These are phyloP conservation scores for Phymanthus crucifer DNA, from an alignment of 92 coral and sea anemone genomes.

Conservation along the genomic window DNA sequence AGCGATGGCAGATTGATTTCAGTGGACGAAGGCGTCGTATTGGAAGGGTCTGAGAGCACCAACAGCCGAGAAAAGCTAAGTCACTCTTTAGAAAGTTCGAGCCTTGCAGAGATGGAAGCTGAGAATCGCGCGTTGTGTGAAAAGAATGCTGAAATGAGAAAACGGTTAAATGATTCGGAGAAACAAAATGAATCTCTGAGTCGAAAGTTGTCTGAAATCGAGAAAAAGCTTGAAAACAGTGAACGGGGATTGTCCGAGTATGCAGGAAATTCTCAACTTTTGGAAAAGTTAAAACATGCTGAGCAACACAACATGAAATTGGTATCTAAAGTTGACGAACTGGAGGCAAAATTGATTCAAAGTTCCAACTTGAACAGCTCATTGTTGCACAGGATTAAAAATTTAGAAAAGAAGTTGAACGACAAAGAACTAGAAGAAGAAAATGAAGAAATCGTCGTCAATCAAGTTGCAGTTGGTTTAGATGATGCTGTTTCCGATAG, in stretches of 20 bases:
- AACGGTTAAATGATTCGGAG: slow-evolving; percentile 63
- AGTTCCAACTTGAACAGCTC: slow-evolving; percentile 12
- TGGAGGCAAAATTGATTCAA: slow-evolving; percentile 45
- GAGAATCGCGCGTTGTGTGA: slow-evolving; percentile 62
- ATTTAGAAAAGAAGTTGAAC: slow-evolving; percentile 52
- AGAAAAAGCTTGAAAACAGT: slow-evolving; percentile 30
- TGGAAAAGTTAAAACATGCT: slow-evolving; percentile 42
- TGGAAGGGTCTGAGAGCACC: slow-evolving; percentile 79
- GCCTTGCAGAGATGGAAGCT: slow-evolving; percentile 65
- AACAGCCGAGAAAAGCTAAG: slow-evolving; percentile 73
- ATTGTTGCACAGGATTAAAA: slow-evolving; percentile 44
- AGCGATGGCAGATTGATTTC: slow-evolving; percentile 73
- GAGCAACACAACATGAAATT: slow-evolving; percentile 49
- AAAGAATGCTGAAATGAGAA: slow-evolving; percentile 60
- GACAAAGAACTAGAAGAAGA: slow-evolving; percentile 17
- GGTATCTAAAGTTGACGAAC: slow-evolving; percentile 39
- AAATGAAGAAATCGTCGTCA: neutral
- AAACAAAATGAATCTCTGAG: slow-evolving; percentile 49
- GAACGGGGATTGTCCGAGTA: slow-evolving; percentile 25
- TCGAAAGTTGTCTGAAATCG: slow-evolving; percentile 36
- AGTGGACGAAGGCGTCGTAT: slow-evolving; percentile 85
- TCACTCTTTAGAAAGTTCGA: slow-evolving; percentile 46
- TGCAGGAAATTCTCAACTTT: slow-evolving; percentile 22
- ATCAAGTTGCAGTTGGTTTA: slow-evolving; percentile 28
- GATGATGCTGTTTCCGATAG: slow-evolving; percentile 42